These are phyloP conservation scores for Hemistola chrysoprasaria DNA, from an alignment of 2,888 invertebrate species.

Conservation along the genomic window DNA sequence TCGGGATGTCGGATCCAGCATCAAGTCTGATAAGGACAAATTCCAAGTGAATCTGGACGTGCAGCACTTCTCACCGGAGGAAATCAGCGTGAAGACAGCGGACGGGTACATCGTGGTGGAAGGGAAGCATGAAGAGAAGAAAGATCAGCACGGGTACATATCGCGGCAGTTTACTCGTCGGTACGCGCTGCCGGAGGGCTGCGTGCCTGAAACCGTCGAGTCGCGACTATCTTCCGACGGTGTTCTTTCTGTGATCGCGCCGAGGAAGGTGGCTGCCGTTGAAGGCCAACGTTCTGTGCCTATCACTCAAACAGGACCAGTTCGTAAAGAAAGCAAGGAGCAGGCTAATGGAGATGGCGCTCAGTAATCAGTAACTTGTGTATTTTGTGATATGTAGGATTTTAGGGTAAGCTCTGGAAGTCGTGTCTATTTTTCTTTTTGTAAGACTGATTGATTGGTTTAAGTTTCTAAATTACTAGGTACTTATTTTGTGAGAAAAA, in stretches of 20 bases:
- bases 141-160: slow-evolving; percentile 88
- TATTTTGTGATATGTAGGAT: background rate
- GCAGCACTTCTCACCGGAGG: slow-evolving; percentile 88
- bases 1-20: slow-evolving; percentile 77
- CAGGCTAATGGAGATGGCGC: slow-evolving; percentile 67
- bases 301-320: slow-evolving; percentile 83
- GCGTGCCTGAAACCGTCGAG: slow-evolving; percentile 85
- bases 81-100: slow-evolving; percentile 88
- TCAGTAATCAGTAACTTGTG: slow-evolving; percentile 20
- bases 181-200: slow-evolving; percentile 88
- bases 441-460: no score
- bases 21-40: slow-evolving; percentile 73
- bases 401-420: background rate
- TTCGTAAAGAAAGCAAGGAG: slow-evolving; percentile 77
- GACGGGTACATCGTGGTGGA: slow-evolving; percentile 87
- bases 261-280: slow-evolving; percentile 61
- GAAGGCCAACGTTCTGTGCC: slow-evolving; percentile 80
- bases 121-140: slow-evolving; percentile 90
- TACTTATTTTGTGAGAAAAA: no score
- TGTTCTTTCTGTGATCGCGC: slow-evolving; percentile 86
- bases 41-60: slow-evolving; percentile 86
- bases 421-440: no score
- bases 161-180: slow-evolving; percentile 89
- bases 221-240: slow-evolving; percentile 90
- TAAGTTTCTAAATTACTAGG: no score